Conservation (phyloP, 2,113 vertebrate genomes). For the Diadophis punctatus region DNA sequence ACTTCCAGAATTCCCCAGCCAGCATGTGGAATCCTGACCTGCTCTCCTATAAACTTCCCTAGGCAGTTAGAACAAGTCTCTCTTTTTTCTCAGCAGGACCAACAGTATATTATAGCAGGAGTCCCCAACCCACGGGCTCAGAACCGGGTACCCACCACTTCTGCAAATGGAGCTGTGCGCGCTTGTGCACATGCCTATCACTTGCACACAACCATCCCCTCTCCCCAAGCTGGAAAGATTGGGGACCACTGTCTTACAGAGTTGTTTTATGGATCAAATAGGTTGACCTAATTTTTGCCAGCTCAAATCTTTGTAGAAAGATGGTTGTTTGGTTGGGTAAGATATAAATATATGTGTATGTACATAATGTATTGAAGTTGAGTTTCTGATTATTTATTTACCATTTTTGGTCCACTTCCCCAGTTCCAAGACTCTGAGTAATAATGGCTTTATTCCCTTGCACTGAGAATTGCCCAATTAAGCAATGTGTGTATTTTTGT, state of each 20-base stretch:
- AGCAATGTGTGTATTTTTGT: not conserved
- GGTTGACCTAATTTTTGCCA: not conserved
- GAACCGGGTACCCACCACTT: not conserved
- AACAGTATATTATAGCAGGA: not conserved
- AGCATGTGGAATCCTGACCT: not conserved
- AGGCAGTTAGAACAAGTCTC: not conserved
- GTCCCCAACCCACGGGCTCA: not conserved
- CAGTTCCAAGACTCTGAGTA: not conserved
- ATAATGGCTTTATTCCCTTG: not conserved
- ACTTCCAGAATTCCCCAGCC: not conserved
- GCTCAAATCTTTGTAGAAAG: not conserved
- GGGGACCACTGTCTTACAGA: not conserved
- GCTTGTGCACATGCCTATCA: not conserved
- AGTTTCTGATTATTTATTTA: not conserved
- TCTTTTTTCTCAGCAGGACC: not conserved
- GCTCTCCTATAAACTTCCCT: not conserved
- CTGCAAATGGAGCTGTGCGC: not conserved
- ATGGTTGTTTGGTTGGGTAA: not conserved
- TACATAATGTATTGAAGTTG: not conserved
- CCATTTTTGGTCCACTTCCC: not conserved
- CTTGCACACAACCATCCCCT: not conserved
- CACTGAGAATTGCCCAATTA: not conserved
- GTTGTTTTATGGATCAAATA: not conserved
- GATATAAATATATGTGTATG: not conserved
- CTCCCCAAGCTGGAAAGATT: not conserved